Evolutionary conservation across 2,113 vertebrate genomes (phyloP), one percentile per base, ranked within the genome.

Genomic region (Aramus guarauna): DNA sequence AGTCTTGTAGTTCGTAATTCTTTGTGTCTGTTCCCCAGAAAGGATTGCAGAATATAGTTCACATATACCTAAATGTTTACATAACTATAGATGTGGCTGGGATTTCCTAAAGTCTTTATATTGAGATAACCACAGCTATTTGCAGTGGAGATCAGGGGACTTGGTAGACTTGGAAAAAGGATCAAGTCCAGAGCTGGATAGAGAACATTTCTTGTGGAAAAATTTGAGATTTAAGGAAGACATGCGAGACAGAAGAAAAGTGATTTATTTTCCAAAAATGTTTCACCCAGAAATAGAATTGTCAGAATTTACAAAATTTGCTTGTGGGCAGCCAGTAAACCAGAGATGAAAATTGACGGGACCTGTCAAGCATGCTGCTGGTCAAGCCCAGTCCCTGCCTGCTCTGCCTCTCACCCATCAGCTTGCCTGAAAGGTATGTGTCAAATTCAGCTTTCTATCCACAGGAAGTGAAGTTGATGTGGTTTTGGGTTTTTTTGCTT

Each of bases 341-440:
- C 68, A 92, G 72, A 84, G 94, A 91, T 91, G 39, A 87, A 67
- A 96, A 72, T 72, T 84, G 94, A 89, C 91, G 87, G 55, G 72
- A 81, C 73, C 68, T 94, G 94, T 95, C 94, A 94, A 78, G 47
- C 36, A 43, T 39, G 47, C 73, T 95, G 86, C 72, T 50, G 52
- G 64, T 55, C 20, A 71, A 68, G 47, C 47, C 81, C n/a, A 37
- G 82, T 66, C 67, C 37, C 18, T 94, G 80, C n/a, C 52, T 88
- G 45, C 64, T 74, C 76, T 73, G 75, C 47, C 80, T 21, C 72
- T 88, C 41, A 55, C 37, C 63, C 22, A 47, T 89, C 73, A 84
- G 76, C 76, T 86, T 96, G 72, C 83, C 89, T 95, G 80, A 56
- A 91, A 92, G 89, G 76, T 26, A 48, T 76, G 91, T 86, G 80